Percentiles rank a stretch among this genome's conserved stretches.
phyloP scores from a whole-genome alignment of 2,113 vertebrate species.

The Mesitornis unicolor region DNA sequence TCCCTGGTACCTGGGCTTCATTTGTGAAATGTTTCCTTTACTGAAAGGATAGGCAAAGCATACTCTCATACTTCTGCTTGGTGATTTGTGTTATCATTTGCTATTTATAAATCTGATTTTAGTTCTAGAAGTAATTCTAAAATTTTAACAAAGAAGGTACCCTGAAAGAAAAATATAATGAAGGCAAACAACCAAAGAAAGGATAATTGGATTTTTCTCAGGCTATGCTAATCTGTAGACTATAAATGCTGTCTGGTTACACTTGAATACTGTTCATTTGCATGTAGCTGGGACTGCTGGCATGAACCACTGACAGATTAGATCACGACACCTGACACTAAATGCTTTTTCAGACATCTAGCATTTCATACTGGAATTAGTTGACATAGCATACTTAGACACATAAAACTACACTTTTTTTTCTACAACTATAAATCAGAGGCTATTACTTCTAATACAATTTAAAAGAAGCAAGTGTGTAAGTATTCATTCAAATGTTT shows the following conservation, averaged over 20 bases:
- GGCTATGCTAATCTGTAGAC: conserved; percentile 59
- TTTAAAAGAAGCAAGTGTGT: neutral
- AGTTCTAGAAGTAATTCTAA: conserved; percentile 2
- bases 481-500: conserved; percentile 39
- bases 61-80: neutral
- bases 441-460: neutral
- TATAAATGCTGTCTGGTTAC: conserved; percentile 56
- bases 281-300: conserved; percentile 51
- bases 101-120: conserved; percentile 14
- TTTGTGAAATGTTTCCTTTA: neutral
- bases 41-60: neutral
- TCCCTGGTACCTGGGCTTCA: neutral
- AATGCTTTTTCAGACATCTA: neutral
- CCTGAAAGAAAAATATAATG: conserved; percentile 55
- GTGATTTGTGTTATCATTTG: neutral
- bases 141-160: conserved; percentile 7
- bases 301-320: conserved; percentile 16
- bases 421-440: neutral
- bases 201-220: conserved; percentile 65
- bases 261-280: conserved; percentile 65
- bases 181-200: conserved; percentile 58
- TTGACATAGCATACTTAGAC: neutral
- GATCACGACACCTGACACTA: conserved; percentile 40
- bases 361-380: neutral
- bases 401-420: neutral